A percentile compares a stretch with the other conserved stretches of the same genome.
Evolutionary conservation across 2,113 vertebrate genomes (phyloP).

Genomic region (Rhombomys opimus): DNA sequence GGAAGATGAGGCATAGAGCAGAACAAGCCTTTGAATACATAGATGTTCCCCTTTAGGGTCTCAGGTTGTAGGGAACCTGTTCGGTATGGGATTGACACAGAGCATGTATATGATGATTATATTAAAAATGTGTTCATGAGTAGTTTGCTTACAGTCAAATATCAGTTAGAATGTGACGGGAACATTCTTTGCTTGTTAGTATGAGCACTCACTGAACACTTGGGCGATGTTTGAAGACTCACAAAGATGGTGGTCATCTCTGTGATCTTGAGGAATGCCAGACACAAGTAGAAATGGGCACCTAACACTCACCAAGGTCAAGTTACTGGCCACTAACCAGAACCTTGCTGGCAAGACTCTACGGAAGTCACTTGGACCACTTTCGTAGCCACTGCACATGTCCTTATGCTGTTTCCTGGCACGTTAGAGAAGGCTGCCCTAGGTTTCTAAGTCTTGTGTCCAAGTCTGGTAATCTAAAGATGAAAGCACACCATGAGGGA

Average conservation of each 20-base stretch:
- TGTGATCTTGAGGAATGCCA: neutral
- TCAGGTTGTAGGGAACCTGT: neutral
- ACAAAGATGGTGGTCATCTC: accelerated
- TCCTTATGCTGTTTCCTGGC: neutral
- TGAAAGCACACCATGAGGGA: neutral
- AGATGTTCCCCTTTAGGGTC: no score
- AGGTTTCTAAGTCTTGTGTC: neutral
- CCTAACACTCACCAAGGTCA: neutral
- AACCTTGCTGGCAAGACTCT: neutral
- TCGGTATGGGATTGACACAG: neutral
- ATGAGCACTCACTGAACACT: no score
- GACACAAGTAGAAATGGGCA: neutral
- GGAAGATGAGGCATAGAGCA: neutral
- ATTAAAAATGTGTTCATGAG: neutral
- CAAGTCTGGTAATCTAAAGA: neutral
- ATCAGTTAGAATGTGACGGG: no score
- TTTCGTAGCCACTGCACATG: neutral
- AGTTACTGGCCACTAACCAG: neutral
- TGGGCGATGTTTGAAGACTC: neutral
- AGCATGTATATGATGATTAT: neutral
- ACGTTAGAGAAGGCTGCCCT: neutral
- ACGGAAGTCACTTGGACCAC: neutral
- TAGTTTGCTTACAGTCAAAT: neutral
- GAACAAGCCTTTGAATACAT: neutral
- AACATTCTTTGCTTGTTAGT: neutral